Base-by-base conservation (phyloP, 2,888 invertebrate species). In the Phragmatobia fuliginosa region DNA sequence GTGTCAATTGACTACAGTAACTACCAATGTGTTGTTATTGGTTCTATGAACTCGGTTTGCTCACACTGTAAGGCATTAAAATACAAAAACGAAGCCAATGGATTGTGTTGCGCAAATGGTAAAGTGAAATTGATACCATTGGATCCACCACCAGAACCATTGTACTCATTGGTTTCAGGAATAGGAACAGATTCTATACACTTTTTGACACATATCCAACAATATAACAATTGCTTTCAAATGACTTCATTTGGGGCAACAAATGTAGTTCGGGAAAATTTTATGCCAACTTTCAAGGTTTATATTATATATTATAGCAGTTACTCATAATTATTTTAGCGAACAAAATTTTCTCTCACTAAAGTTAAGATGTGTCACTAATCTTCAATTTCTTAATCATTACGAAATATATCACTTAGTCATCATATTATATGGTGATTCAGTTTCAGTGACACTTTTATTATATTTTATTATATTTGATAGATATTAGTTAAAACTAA, bases 171-270 rank as follows among this genome's bases (percentile, higher is more conserved):
- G n/a, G n/a, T n/a, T n/a, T n/a, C n/a, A n/a, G n/a, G n/a, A n/a
- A 84, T 64, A 45, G 79, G 76, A 70, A 68, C 71, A 71, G 80
- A 82, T 79, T 83, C 81, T 31, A 80, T 52, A 71, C 79, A 81
- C 68, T 82, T 84, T 73, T 80, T 85, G 74, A 76, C 74, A 18
- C n/a, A 82, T 70, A 83, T 83, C 41, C 83, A 83, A 67, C 70
- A 83, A 81, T 84, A 82, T 60, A 83, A 83, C 25, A 78, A 79
- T 52, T 83, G 81, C 72, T 84, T 85, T 65, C 81, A 83, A 77
- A 85, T 85, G 81, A 84, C 84, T 16, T 84, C 81, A 66, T 86
- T 84, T 83, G 80, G 83, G 1, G 78, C 83, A 75, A 81, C 78
- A 72, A 71, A 83, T 31, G 61, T 83, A 31, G 33, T 79, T 69